Evolutionary conservation across 2,888 invertebrate genomes (phyloP).

Genomic region (Clusia tigrina): DNA sequence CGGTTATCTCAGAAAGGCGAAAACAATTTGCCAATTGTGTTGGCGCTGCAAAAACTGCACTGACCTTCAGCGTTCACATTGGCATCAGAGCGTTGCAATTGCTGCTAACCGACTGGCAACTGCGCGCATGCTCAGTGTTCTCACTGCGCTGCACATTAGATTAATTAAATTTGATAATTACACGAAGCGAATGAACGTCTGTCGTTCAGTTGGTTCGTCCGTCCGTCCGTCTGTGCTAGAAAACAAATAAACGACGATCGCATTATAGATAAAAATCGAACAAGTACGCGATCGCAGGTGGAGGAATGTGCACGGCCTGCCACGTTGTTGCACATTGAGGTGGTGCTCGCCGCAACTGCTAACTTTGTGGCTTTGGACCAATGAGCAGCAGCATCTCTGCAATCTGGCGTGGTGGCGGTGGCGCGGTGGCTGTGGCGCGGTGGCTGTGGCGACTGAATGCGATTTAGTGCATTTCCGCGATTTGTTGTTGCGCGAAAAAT

Average conservation of each 20-base stretch:
- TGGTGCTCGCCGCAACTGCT: neutral
- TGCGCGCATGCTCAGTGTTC: conserved; percentile 8
- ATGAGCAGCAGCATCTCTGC: conserved; percentile 23
- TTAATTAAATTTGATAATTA: conserved; percentile 52
- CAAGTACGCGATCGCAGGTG: conserved; percentile 28
- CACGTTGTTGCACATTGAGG: conserved; percentile 24
- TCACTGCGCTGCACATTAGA: conserved; percentile 41
- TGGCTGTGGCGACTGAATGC: neutral
- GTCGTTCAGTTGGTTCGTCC: conserved; percentile 34
- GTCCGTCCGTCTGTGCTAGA: conserved; percentile 14
- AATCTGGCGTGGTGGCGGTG: conserved; percentile 6
- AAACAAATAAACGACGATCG: conserved; percentile 20
- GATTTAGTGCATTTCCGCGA: conserved; percentile 17
- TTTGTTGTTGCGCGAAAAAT: conserved; percentile 36
- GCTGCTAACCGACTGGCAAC: neutral
- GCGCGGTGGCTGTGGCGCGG: neutral
- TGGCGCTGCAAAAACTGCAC: neutral
- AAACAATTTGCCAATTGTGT: conserved; percentile 23
- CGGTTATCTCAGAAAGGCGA: conserved; percentile 9
- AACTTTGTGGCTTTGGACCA: neutral
- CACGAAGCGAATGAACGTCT: neutral
- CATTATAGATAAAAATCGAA: neutral
- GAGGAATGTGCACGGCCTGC: conserved; percentile 15
- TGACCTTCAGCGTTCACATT: neutral
- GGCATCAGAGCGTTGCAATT: neutral